These are phyloP conservation scores for Phanerotoma sp. DNA, from an alignment of 2,888 invertebrate genomes.

Conservation along the genomic window DNA sequence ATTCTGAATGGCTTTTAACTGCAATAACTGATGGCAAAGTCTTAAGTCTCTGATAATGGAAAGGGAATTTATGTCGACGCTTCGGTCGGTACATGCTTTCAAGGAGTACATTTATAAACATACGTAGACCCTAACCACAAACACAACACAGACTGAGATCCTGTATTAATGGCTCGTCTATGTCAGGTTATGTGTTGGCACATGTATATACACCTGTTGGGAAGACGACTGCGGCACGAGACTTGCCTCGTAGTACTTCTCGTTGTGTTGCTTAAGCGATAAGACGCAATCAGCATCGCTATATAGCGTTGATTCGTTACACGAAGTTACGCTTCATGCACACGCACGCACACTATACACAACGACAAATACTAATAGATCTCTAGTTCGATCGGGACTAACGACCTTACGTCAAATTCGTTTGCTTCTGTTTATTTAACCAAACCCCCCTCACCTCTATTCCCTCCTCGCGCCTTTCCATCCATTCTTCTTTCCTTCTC, in stretches of 20 bases:
- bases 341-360: constrained; percentile 1
- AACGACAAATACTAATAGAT: constrained; percentile 11
- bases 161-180: constrained; percentile 6
- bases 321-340: constrained; percentile 16
- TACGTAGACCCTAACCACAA: constrained; percentile 3
- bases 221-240: constrained; percentile 8
- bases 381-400: constrained; percentile 17
- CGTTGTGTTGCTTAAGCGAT: constrained; percentile 14
- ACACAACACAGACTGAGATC: constrained; percentile 20
- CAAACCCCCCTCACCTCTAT: no score
- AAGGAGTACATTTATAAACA: constrained; percentile 11
- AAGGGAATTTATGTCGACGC: constrained; percentile 40
- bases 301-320: constrained; percentile 7
- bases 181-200: constrained; percentile 1
- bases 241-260: constrained; percentile 8
- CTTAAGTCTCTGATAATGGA: constrained; percentile 41
- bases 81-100: constrained; percentile 22
- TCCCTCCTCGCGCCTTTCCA: background rate
- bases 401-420: constrained; percentile 16
- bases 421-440: constrained; percentile 22
- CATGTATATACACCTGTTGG: constrained; percentile 13
- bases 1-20: constrained; percentile 5
- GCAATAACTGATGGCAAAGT: constrained; percentile 17
- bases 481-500: background rate
- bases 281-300: constrained; percentile 24